A percentile compares a stretch with the other conserved stretches of the same genome.
phyloP scores from a whole-genome alignment of 2,113 vertebrate species.

The Hystrix brachyura region DNA sequence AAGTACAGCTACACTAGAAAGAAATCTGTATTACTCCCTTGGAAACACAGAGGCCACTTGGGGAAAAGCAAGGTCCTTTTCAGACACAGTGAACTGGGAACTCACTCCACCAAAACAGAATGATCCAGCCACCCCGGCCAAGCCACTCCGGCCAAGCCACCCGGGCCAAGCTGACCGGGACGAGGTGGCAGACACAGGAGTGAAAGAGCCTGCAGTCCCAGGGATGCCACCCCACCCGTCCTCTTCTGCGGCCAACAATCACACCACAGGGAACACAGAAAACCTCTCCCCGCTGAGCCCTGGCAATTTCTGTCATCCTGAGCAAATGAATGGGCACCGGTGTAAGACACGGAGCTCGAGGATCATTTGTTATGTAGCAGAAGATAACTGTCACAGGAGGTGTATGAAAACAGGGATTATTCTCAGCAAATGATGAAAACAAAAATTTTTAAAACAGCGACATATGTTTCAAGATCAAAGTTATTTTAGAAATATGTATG shows the following conservation, averaged over 20 bases:
- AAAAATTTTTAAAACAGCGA: not conserved
- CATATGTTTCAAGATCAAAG: not conserved
- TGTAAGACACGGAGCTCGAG: not conserved
- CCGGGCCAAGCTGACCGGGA: no score
- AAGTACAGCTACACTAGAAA: not conserved
- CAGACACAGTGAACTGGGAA: not conserved
- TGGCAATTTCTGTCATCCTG: not conserved
- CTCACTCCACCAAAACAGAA: not conserved
- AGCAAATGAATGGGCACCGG: not conserved
- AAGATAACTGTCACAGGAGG: not conserved
- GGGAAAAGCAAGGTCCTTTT: not conserved
- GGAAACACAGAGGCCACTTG: not conserved
- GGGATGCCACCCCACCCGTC: no score
- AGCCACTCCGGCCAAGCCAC: not conserved
- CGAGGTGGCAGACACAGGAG: not conserved
- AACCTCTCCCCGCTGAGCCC: not conserved
- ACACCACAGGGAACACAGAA: not conserved
- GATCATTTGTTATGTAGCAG: not conserved
- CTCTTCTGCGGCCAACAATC: not conserved
- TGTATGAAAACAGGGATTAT: not conserved
- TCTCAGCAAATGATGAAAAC: not conserved
- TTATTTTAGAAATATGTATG: not conserved
- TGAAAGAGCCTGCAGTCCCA: not conserved
- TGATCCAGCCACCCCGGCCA: accelerated
- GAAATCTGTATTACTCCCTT: not conserved